Evolutionary conservation across 2,113 vertebrate species (phyloP).

Genomic region (Oncorhynchus kisutch): DNA sequence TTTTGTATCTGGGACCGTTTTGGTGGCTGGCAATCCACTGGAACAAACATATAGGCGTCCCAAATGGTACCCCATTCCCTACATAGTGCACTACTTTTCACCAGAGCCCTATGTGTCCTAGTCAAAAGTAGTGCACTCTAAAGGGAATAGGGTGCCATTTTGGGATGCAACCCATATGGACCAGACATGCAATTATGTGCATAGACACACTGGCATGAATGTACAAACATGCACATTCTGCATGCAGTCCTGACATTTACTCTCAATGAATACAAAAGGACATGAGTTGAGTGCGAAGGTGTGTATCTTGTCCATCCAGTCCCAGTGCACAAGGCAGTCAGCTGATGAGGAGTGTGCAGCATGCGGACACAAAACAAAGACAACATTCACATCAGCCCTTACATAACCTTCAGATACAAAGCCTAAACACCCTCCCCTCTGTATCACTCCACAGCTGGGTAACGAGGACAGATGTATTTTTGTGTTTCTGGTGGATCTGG

Average conservation of each 20-base stretch:
- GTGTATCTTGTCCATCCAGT: neutral
- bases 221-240: neutral
- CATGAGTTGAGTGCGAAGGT: neutral
- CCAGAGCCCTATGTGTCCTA: no score
- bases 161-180: no score
- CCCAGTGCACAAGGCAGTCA: slow-evolving; percentile 4
- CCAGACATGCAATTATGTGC: no score
- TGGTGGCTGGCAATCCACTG: neutral
- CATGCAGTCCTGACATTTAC: neutral
- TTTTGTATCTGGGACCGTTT: neutral
- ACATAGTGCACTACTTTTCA: no score
- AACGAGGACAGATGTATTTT: no score
- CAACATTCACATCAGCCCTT: slow-evolving; percentile 18
- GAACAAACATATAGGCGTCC: neutral
- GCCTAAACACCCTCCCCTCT: neutral
- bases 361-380: slow-evolving; percentile 21
- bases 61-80: no score
- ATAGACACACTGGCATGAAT: no score
- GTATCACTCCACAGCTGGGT: neutral
- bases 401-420: slow-evolving; percentile 28
- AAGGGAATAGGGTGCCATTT: no score
- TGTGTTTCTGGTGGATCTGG: neutral
- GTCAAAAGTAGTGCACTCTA: no score
- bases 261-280: neutral
- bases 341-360: slow-evolving; percentile 25